phyloP scores from a whole-genome alignment of 2,113 vertebrate genomes.

The Otis tarda region DNA sequence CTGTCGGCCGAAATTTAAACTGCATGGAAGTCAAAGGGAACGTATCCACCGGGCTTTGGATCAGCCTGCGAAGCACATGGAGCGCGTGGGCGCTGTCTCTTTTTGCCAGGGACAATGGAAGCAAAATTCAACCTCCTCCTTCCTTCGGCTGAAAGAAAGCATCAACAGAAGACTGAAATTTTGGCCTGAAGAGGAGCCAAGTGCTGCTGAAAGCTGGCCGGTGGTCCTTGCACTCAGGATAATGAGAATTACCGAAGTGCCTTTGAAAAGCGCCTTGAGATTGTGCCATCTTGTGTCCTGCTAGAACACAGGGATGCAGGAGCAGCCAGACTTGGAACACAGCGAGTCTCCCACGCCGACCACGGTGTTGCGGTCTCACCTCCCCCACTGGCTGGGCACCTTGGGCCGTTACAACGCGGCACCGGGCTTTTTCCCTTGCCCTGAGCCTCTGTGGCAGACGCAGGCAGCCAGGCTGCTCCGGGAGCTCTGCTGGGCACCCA shows the following conservation, averaged over 20 bases:
- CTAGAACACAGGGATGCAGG: not conserved
- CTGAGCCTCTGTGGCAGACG: not conserved
- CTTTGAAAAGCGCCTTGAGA: not conserved
- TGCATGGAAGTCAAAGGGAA: not conserved
- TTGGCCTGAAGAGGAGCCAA: conserved; percentile 41
- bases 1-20: not conserved
- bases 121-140: conserved; percentile 36
- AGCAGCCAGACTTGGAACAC: not conserved
- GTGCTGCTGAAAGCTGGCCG: not conserved
- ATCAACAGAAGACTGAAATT: conserved; percentile 18
- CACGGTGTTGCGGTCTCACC: rapidly evolving
- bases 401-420: rapidly evolving
- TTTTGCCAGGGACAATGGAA: conserved; percentile 59
- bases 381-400: not conserved
- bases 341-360: not conserved
- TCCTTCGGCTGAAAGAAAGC: conserved; percentile 51
- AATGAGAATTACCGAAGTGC: not conserved
- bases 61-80: conserved; percentile 31
- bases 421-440: not conserved
- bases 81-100: not conserved
- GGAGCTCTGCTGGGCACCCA: not conserved
- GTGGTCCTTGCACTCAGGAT: not conserved
- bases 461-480: not conserved
- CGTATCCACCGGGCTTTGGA: not conserved
- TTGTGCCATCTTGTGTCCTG: not conserved